Conservation (phyloP, 2,888 invertebrate genomes). For the Leuctra nigra region DNA sequence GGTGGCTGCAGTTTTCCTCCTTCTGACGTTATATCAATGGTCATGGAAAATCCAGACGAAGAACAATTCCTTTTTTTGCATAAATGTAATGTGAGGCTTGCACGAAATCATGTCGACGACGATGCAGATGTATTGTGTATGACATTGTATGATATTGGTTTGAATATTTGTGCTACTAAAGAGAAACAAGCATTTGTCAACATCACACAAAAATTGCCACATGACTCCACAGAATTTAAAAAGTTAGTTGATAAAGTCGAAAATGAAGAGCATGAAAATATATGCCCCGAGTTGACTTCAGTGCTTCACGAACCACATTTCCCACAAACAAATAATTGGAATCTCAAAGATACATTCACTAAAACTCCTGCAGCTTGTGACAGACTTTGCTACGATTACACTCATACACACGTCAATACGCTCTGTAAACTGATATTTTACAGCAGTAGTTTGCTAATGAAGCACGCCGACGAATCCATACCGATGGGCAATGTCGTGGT, state of each 20-base stretch:
- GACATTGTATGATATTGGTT: not conserved
- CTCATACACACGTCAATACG: not conserved
- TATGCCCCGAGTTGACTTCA: not conserved
- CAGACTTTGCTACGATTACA: not conserved
- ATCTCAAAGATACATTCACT: not conserved
- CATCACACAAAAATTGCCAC: not conserved
- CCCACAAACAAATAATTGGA: not conserved
- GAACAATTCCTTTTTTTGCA: not conserved
- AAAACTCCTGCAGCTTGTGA: not conserved
- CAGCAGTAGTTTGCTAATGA: not conserved
- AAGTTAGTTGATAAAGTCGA: not conserved
- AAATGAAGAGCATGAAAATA: not conserved
- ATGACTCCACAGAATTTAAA: not conserved
- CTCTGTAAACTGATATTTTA: constrained; percentile 6
- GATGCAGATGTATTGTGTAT: constrained; percentile 3
- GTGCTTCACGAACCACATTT: not conserved
- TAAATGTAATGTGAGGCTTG: not conserved
- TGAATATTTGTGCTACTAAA: not conserved
- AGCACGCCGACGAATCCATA: too few species aligned
- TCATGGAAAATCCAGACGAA: not conserved
- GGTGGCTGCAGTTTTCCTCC: constrained; percentile 2
- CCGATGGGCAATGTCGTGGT: too few species aligned
- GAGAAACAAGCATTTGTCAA: not conserved
- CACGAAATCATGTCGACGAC: not conserved
- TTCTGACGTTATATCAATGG: not conserved